Evolutionary conservation across 2,113 vertebrate genomes (phyloP).

Genomic region (Athene noctua): DNA sequence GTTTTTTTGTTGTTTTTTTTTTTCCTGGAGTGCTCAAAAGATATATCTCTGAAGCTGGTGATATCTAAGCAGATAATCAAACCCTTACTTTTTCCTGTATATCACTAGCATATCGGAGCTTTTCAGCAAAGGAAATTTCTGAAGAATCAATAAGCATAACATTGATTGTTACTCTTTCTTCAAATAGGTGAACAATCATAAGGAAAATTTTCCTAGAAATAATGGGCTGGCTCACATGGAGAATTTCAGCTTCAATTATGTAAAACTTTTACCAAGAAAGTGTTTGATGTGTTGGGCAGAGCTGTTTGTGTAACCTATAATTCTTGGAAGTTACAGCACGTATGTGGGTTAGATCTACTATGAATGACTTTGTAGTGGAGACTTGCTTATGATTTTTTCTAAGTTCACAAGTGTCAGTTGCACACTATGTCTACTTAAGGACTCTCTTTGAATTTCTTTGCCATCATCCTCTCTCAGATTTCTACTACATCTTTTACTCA

Average conservation of each 20-base stretch:
- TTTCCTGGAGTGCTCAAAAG: background rate
- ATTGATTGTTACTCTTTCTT: background rate
- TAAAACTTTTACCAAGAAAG: background rate
- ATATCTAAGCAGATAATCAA: background rate
- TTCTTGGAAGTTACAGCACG: background rate
- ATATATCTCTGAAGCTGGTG: background rate
- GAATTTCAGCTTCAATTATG: background rate
- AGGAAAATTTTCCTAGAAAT: background rate
- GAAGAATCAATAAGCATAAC: background rate
- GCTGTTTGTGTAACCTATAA: background rate
- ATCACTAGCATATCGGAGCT: background rate
- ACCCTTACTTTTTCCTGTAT: background rate
- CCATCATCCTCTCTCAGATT: background rate
- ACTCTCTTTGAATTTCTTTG: background rate
- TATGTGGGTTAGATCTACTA: background rate
- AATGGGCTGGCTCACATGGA: background rate
- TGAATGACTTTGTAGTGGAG: background rate
- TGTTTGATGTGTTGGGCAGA: background rate
- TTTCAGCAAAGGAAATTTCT: background rate
- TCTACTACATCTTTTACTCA: background rate
- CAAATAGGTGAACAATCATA: background rate
- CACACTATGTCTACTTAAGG: background rate
- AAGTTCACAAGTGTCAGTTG: background rate
- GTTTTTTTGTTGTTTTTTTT: background rate
- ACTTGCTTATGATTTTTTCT: background rate